Evolutionary conservation across 2,113 vertebrate genomes (phyloP), one percentile per base, ranked within the genome.

Genomic region (Holacanthus passer): DNA sequence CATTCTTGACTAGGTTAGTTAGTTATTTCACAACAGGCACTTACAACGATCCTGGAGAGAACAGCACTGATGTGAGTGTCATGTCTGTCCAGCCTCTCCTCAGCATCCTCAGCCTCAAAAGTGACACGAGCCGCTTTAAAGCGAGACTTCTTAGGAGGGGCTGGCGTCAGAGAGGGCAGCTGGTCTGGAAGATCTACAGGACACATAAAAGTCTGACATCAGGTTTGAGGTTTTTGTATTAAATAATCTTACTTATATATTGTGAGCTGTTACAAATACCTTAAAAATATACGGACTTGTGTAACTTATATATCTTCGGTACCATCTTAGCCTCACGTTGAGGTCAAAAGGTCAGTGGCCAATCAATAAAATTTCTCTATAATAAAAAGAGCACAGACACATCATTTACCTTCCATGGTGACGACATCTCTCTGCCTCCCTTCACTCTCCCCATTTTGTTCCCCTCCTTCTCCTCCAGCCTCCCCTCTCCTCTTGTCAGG

Each of bases 21-120:
- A 48, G n/a, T 20, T 8, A 7, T 24, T 84, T 59, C 8, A 63
- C 31, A 29, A 43, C 22, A 62, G 31, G 22, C 20, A 95, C 97
- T 90, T 90, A 98, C 98, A 90, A 99, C 94, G 55, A 99, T 99
- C 92, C 94, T 97, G 69, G 95, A 97, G 78, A 99, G 95, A 74
- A 99, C 96, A 20, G 97, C 96, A 72, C 96, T 99, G 94, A 99
- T 95, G 78, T 99, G 98, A 58, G 81, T 91, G 90, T 99, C 98
- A 0, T 96, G 96, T 70, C 59, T 93, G 73, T 96, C 96, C 82
- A 99, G 81, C 56, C 85, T 93, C 67, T 96, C 95, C 41, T 94
- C 97, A 2, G 96, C 86, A 88, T 98, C 96, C 71, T 97, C 96
- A 78, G 95, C 92, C 48, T 96, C 94, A 35, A 97, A 97, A 65